Conservation (phyloP, 2,797 vertebrate genomes). For the Sphaeramia orbicularis region DNA sequence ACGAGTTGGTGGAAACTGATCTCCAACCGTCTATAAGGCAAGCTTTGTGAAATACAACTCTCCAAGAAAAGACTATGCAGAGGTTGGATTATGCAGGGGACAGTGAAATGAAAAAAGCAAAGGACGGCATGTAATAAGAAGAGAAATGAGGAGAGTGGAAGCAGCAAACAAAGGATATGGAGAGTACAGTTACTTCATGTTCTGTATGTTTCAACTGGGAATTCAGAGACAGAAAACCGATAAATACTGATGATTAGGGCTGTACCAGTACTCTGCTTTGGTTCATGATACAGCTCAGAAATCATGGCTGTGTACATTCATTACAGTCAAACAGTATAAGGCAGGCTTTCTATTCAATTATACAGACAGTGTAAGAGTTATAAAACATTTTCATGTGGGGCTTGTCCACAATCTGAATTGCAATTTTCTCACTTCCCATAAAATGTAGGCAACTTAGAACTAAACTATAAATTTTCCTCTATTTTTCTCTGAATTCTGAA, state of each 20-base stretch:
- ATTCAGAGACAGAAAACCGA: slow-evolving; percentile 16
- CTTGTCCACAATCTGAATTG: too few species aligned
- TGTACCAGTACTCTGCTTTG: too few species aligned
- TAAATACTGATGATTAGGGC: neutral
- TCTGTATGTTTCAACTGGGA: slow-evolving; percentile 5
- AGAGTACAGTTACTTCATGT: neutral
- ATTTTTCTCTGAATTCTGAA: too few species aligned
- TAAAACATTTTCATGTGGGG: too few species aligned
- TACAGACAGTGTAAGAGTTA: too few species aligned
- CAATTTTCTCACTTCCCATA: too few species aligned
- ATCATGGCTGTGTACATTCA: too few species aligned
- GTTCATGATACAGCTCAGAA: too few species aligned
- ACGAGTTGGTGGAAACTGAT: slow-evolving; percentile 1
- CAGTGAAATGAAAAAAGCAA: neutral
- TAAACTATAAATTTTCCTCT: too few species aligned
- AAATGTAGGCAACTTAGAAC: too few species aligned
- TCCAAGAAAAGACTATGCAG: slow-evolving; percentile 6
- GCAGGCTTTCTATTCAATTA: too few species aligned
- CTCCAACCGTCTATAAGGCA: neutral
- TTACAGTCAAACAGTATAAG: too few species aligned
- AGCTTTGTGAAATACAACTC: slow-evolving; percentile 19
- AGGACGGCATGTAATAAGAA: neutral
- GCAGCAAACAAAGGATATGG: neutral
- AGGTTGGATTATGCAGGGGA: neutral
- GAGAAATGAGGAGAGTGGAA: neutral